Conservation (phyloP, 2,113 vertebrate species). For the Sander vitreus region DNA sequence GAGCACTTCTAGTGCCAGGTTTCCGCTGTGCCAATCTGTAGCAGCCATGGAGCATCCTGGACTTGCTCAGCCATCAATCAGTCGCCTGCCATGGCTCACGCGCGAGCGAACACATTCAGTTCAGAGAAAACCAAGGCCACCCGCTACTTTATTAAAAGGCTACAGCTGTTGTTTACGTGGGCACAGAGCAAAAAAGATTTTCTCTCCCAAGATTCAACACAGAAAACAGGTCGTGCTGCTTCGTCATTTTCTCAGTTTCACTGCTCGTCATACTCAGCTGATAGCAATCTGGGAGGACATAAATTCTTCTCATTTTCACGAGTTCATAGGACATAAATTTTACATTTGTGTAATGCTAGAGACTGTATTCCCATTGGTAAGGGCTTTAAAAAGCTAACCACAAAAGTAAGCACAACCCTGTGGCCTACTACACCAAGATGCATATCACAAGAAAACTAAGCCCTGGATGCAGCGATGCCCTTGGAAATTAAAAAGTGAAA, state of each 20-base stretch:
- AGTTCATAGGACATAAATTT: slow-evolving; percentile 41
- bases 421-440: not conserved
- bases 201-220: slow-evolving; percentile 40
- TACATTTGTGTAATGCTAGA: slow-evolving; percentile 32
- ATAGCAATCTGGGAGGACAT: slow-evolving; percentile 55
- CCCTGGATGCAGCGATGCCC: no score
- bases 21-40: slow-evolving; percentile 78
- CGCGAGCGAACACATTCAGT: not conserved
- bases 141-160: slow-evolving; percentile 72
- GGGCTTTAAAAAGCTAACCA: slow-evolving; percentile 11
- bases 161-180: slow-evolving; percentile 64
- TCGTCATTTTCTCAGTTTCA: slow-evolving; percentile 48
- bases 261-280: slow-evolving; percentile 52
- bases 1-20: slow-evolving; percentile 61
- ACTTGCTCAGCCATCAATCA: slow-evolving; percentile 77
- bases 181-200: slow-evolving; percentile 24
- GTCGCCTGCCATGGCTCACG: slow-evolving; percentile 53
- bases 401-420: not conserved
- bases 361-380: slow-evolving; percentile 6
- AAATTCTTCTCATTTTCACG: slow-evolving; percentile 38
- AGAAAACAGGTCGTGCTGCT: slow-evolving; percentile 60
- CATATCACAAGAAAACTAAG: not conserved
- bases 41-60: slow-evolving; percentile 70
- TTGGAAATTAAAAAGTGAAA: no score
- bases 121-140: slow-evolving; percentile 58